Evolutionary conservation across 2,888 invertebrate genomes (phyloP), one percentile per base, ranked within the genome.

Genomic region (Phytoseiulus persimilis): DNA sequence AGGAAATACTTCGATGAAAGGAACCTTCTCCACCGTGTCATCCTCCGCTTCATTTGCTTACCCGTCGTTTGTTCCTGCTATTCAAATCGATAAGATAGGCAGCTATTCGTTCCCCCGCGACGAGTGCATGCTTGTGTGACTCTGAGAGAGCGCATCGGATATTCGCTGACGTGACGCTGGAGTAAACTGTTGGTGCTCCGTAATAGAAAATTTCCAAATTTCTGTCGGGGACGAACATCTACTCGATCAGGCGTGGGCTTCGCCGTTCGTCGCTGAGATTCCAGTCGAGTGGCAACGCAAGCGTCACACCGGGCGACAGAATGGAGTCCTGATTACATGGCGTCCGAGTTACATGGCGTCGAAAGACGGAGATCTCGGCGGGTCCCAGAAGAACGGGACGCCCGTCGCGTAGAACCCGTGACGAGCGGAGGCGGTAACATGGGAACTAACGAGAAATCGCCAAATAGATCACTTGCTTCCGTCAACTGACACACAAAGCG

Each of bases 381-480:
- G 2, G 65, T 39, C 9, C 39, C 39, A 65, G 14, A 65, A 28
- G 18, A 1, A 65, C 65, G 65, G 2, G 9, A 18, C 5, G 18
- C 11, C 14, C 65, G 28, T 65, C 65, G 65, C 65, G 23, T 23
- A 65, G 65, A 65, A 65, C 65, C 65, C 1, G 1, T 65, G 65
- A 65, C 65, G 65, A 65, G 65, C 65, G 65, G 28, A 28, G 65
- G 65, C 65, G 65, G 65, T 65, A 65, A 65, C 65, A 28, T 65
- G 14, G 65, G 28, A 65, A 23, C 65, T 65, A 65, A 65, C 65
- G 65, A 65, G 65, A 65, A 65, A 65, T 65, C 65, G 65, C 65
- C 65, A 65, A 65, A 65, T 65, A 65, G 65, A 65, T 65, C 65
- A 65, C 65, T 65, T 65, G 65, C 65, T 65, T 65, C 65, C 65